Evolutionary conservation across 2,797 vertebrate genomes (phyloP).

Genomic region (Smutsia gigantea): DNA sequence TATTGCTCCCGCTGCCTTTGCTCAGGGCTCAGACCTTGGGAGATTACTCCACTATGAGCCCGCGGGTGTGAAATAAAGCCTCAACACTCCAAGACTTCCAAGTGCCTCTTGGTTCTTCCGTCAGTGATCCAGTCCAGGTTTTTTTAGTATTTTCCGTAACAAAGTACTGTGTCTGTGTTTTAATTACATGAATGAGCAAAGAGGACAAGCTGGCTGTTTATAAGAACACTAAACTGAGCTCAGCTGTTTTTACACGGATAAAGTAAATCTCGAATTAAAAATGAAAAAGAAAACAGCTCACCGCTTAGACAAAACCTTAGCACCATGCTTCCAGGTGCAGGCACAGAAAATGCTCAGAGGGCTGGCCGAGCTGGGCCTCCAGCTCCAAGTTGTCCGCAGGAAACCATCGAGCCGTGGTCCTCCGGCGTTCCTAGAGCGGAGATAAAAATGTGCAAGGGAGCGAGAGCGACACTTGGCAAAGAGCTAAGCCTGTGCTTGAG

Average conservation of each 20-base stretch:
- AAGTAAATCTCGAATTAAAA: not conserved
- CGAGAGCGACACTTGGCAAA: accelerated
- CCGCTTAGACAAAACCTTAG: too few relatives aligned
- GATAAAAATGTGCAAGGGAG: not conserved
- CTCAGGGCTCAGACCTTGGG: too few relatives aligned
- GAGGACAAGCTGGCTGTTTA: not conserved
- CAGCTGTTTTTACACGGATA: not conserved
- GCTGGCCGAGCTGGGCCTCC: accelerated
- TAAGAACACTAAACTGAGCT: not conserved
- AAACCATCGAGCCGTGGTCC: constrained; percentile 11
- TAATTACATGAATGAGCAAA: not conserved
- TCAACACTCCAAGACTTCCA: too few relatives aligned
- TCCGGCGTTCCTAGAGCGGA: constrained; percentile 57
- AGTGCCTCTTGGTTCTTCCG: too few relatives aligned
- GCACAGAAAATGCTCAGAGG: too few relatives aligned
- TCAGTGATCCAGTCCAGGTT: too few relatives aligned
- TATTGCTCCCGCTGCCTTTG: too few relatives aligned
- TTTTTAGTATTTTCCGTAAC: too few relatives aligned
- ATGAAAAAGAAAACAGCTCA: not conserved
- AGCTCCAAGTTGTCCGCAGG: not conserved
- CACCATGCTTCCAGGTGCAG: too few relatives aligned
- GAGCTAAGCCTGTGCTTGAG: accelerated
- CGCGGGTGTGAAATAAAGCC: too few relatives aligned
- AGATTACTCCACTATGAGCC: too few relatives aligned
- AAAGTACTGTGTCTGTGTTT: not conserved